Evolutionary conservation across 1,140 invertebrate genomes (phyloP).

Genomic region (Parapsyche elsis): DNA sequence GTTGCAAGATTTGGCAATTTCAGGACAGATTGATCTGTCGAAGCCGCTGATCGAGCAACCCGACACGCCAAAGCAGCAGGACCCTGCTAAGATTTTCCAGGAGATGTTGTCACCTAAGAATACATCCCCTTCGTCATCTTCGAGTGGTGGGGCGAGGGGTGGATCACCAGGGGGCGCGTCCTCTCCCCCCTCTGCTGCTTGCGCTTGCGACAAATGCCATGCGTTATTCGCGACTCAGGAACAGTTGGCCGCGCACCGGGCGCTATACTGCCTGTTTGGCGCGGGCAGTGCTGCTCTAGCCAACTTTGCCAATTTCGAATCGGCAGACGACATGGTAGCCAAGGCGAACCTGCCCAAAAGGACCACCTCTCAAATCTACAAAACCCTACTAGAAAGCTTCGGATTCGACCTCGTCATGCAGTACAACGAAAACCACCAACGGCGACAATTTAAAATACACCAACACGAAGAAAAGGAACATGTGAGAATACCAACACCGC

Average conservation of each 20-base stretch:
- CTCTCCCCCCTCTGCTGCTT: constrained; percentile 63
- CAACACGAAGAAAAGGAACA: constrained; percentile 66
- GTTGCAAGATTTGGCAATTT: constrained; percentile 87
- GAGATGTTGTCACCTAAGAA: constrained; percentile 72
- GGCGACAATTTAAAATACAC: constrained; percentile 69
- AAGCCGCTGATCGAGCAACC: constrained; percentile 92
- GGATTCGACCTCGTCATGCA: constrained; percentile 97
- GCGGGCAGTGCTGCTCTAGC: constrained; percentile 68
- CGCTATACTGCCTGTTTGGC: constrained; percentile 82
- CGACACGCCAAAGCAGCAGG: constrained; percentile 60
- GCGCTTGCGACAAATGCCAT: constrained; percentile 78
- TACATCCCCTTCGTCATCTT: constrained; percentile 68
- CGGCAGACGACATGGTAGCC: constrained; percentile 65
- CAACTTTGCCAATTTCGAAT: constrained; percentile 67
- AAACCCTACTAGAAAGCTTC: constrained; percentile 90
- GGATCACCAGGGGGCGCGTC: constrained; percentile 67
- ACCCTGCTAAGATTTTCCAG: constrained; percentile 68
- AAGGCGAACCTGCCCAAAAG: constrained; percentile 69
- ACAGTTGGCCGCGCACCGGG: constrained; percentile 84
- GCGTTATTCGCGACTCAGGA: constrained; percentile 83
- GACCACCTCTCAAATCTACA: constrained; percentile 87
- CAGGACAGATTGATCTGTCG: constrained; percentile 87
- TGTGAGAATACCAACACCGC: constrained; percentile 68
- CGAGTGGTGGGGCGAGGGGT: constrained; percentile 67
- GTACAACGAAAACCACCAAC: constrained; percentile 92